Evolutionary conservation across 2,113 vertebrate species (phyloP).

Genomic region (Misgurnus anguillicaudatus): DNA sequence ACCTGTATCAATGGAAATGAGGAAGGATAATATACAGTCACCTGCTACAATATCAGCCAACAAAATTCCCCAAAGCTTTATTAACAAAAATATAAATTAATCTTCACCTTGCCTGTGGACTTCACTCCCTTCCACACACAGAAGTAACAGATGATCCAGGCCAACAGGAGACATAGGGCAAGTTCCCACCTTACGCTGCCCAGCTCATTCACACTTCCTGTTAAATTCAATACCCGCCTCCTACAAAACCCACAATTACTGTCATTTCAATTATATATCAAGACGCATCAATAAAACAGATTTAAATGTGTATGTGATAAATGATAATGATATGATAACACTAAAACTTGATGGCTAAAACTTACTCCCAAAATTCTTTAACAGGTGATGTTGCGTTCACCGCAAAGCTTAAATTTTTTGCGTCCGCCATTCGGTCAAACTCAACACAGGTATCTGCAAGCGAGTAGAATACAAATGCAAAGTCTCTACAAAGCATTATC

Average conservation of each 20-base stretch:
- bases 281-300: too few species aligned
- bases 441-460: conserved; percentile 82
- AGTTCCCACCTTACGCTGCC: conserved; percentile 80
- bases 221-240: conserved; percentile 68
- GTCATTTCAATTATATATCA: background rate
- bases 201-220: conserved; percentile 78
- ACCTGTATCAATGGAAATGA: too few species aligned
- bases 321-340: background rate
- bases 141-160: conserved; percentile 85
- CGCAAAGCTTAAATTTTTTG: conserved; percentile 63
- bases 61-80: background rate
- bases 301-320: background rate
- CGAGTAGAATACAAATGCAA: background rate
- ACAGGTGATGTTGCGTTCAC: conserved; percentile 85
- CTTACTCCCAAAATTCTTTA: conserved; percentile 97
- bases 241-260: conserved; percentile 54
- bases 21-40: too few species aligned
- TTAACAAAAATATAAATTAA: background rate
- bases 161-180: conserved; percentile 78
- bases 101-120: conserved; percentile 79
- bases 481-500: background rate
- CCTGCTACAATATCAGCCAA: background rate
- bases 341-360: conserved; percentile 51
- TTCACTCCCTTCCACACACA: conserved; percentile 87
- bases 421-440: conserved; percentile 64